These are phyloP conservation scores for Ctenodactylus gundi DNA, from an alignment of 2,113 vertebrate genomes.

Conservation along the genomic window DNA sequence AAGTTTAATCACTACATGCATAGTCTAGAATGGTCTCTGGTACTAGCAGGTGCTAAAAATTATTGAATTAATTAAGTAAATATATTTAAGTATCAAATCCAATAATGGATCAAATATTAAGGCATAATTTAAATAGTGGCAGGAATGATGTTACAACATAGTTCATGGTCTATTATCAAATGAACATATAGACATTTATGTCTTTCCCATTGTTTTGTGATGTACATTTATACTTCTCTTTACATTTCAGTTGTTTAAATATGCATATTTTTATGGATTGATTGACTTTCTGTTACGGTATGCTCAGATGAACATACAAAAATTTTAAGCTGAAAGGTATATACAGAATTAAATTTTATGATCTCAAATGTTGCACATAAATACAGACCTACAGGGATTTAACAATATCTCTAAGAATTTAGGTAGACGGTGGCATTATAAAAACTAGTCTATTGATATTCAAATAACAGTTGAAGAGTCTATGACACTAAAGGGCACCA, in stretches of 20 bases:
- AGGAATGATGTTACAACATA: not conserved
- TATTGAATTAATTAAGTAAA: conserved; percentile 30
- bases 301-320: not conserved
- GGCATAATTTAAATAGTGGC: not conserved
- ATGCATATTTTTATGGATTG: not conserved
- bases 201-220: not conserved
- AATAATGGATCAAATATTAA: not conserved
- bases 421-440: not conserved
- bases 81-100: not conserved
- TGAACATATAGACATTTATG: not conserved
- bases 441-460: not conserved
- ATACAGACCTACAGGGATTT: not conserved
- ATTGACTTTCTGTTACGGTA: not conserved
- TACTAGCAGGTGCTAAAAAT: not conserved
- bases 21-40: not conserved
- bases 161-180: not conserved
- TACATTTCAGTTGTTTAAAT: not conserved
- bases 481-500: not conserved
- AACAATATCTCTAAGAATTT: not conserved
- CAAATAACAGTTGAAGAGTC: not conserved
- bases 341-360: not conserved
- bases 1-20: not conserved
- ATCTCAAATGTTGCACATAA: not conserved
- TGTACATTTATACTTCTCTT: not conserved
- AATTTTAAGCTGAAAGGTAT: not conserved